Evolutionary conservation across 2,888 invertebrate genomes (phyloP), one percentile per base, ranked within the genome.

Genomic region (Linnaemya vulpina): DNA sequence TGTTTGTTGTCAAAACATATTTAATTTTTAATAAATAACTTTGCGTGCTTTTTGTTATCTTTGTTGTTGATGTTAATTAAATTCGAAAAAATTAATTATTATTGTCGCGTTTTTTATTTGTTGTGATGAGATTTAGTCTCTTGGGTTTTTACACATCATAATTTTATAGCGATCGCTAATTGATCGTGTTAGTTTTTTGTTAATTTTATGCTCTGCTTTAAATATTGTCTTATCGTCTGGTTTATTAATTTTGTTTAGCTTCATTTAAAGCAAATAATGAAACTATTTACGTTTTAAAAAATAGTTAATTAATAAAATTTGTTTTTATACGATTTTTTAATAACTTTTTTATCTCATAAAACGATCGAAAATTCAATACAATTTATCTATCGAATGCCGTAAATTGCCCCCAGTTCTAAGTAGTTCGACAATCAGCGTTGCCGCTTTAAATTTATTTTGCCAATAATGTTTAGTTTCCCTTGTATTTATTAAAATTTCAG

Each of bases 21-120:
- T 65, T 15, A 22, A 40, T 78, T 62, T 53, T 38, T 79, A 53
- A n/a, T 40, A 13, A 46, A 25, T 15, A 76, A 87, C 79, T 87
- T 60, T 62, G 13, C 38, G 49, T 60, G 46, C 30, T 30, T 62
- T 10, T 22, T 49, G 3, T 55, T 25, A 30, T 46, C 20, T 74
- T 35, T 30, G 30, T 38, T 46, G n/a, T 77, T 38, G 17, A 20
- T 74, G 60, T 60, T 78, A 78, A 77, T 83, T 68, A 58, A 67
- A 46, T 76, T 58, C 55, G 46, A 13, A 55, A 55, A 62, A n/a
- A n/a, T n/a, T n/a, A n/a, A n/a, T n/a, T n/a, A n/a, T 22, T 0
- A 17, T 25, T 74, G 20, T 43, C 11, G 22, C 25, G 11, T 30
- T 3, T 30, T 30, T 60, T 68, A 65, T 55, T 68, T 70, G 43